Evolutionary conservation across 2,113 vertebrate genomes (phyloP).

Genomic region (Circaetus gallicus): DNA sequence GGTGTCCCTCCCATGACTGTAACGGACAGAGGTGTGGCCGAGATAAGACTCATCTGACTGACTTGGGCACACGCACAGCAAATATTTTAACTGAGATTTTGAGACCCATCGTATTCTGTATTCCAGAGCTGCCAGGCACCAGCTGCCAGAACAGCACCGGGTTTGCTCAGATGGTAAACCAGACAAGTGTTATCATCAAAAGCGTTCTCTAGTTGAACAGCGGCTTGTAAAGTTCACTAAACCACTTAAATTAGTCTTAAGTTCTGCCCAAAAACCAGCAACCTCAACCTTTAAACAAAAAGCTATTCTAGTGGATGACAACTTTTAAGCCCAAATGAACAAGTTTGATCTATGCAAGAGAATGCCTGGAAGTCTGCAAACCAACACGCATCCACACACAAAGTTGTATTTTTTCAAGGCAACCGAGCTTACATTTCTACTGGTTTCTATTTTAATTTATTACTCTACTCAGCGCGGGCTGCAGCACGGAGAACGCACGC

Average conservation of each 20-base stretch:
- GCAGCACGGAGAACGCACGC: rapidly evolving
- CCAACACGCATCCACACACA: rapidly evolving
- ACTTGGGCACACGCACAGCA: not conserved
- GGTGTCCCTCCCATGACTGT: not conserved
- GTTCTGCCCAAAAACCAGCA: not conserved
- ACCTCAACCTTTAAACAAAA: not conserved
- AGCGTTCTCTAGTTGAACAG: rapidly evolving
- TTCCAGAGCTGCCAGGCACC: not conserved
- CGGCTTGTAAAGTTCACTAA: not conserved
- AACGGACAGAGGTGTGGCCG: rapidly evolving
- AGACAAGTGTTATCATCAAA: not conserved
- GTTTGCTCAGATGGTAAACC: not conserved
- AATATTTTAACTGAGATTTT: too few relatives aligned
- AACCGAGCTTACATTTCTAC: not conserved
- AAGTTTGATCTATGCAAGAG: rapidly evolving
- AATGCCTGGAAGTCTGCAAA: not conserved
- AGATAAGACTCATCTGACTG: not conserved
- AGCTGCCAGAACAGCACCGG: not conserved
- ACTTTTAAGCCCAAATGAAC: not conserved
- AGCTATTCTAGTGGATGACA: too few relatives aligned
- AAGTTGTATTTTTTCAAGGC: too few relatives aligned
- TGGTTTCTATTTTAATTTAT: not conserved
- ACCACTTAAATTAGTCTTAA: not conserved
- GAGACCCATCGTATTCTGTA: rapidly evolving
- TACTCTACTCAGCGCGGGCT: rapidly evolving